phyloP scores from a whole-genome alignment of 2,797 vertebrate genomes.

The Echeneis naucrates region DNA sequence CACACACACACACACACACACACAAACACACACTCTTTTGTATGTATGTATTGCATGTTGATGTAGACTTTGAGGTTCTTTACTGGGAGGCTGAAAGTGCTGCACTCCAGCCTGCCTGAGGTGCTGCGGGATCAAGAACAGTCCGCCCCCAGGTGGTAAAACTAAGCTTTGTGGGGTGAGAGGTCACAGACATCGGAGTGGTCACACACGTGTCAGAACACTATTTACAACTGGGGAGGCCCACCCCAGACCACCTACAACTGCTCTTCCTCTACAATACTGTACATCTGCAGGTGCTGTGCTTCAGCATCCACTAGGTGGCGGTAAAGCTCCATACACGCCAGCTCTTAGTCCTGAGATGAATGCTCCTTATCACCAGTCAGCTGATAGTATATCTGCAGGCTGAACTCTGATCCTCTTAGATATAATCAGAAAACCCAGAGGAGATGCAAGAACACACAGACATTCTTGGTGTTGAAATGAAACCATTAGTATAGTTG shows the following conservation, averaged over 20 bases:
- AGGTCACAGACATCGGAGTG: conserved; percentile 71
- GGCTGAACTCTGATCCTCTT: conserved; percentile 37
- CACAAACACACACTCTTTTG: conserved; percentile 10
- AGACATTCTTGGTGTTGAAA: conserved; percentile 25
- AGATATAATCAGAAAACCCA: conserved; percentile 13
- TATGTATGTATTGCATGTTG: conserved; percentile 10
- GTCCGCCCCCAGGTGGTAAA: conserved; percentile 75
- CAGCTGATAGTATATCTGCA: conserved; percentile 17
- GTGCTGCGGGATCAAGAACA: conserved; percentile 76
- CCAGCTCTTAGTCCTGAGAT: conserved; percentile 14
- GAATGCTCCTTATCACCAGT: conserved; percentile 11
- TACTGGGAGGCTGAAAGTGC: conserved; percentile 52
- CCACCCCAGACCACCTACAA: conserved; percentile 78
- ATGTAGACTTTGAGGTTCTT: conserved; percentile 58
- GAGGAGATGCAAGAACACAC: background rate
- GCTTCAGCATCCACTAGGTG: conserved; percentile 69
- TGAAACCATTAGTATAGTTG: conserved; percentile 13
- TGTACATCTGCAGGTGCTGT: conserved; percentile 32
- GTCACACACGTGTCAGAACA: conserved; percentile 79
- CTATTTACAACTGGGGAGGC: conserved; percentile 79
- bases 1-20: background rate
- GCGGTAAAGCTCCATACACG: conserved; percentile 47
- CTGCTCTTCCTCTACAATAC: conserved; percentile 30
- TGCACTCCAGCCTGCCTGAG: conserved; percentile 57
- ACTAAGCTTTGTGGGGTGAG: conserved; percentile 69